phyloP scores from a whole-genome alignment of 2,888 invertebrate species.

The Metallyticus violacea region DNA sequence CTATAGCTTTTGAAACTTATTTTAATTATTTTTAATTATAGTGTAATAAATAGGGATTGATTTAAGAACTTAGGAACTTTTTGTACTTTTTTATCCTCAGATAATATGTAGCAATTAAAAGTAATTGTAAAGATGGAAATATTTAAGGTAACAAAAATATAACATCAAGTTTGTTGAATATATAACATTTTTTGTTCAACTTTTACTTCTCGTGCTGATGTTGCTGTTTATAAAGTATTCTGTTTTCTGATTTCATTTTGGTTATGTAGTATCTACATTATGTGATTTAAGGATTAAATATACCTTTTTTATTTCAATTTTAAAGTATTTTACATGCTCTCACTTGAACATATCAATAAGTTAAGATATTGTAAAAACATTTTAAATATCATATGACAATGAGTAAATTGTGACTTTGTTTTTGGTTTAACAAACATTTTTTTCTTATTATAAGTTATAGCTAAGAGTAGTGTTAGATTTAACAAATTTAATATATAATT shows the following conservation, averaged over 20 bases:
- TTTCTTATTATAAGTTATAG: not conserved
- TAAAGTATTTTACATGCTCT: not conserved
- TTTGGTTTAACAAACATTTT: not conserved
- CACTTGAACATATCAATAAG: not conserved
- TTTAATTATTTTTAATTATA: too few species aligned
- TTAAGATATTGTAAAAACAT: not conserved
- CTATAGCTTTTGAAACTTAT: too few species aligned
- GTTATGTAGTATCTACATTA: too few species aligned
- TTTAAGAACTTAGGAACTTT: too few species aligned
- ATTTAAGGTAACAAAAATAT: too few species aligned
- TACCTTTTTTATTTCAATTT: not conserved
- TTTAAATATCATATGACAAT: not conserved
- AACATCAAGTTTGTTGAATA: not conserved
- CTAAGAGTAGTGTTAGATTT: not conserved
- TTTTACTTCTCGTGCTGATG: not conserved
- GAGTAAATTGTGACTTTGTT: not conserved
- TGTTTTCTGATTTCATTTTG: too few species aligned
- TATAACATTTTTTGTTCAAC: not conserved
- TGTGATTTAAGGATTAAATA: too few species aligned
- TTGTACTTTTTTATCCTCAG: not conserved
- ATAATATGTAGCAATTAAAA: not conserved
- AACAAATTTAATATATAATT: not conserved
- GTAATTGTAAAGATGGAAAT: too few species aligned
- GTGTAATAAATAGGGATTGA: too few species aligned
- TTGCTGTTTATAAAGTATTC: not conserved